Percentiles rank a stretch among this genome's conserved stretches.
phyloP scores from a whole-genome alignment of 2,797 vertebrate species.

The Peromyscus aztecus region DNA sequence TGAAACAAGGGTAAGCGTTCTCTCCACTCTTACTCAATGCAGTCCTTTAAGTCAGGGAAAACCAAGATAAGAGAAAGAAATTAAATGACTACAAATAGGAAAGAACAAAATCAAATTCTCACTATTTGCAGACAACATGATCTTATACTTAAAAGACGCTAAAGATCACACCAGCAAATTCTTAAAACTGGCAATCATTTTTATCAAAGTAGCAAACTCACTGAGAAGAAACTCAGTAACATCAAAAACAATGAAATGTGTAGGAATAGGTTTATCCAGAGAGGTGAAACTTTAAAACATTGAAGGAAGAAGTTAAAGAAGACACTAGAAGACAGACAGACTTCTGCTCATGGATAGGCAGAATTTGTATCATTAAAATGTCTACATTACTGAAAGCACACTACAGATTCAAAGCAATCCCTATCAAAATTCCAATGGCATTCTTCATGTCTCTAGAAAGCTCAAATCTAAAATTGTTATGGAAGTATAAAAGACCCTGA shows the following conservation, averaged over 20 bases:
- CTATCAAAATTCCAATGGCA: background rate
- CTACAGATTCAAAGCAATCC: background rate
- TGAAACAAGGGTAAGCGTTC: background rate
- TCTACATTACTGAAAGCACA: background rate
- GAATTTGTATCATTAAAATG: background rate
- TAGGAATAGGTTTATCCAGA: background rate
- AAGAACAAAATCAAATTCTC: background rate
- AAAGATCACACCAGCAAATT: background rate
- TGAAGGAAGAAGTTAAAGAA: background rate
- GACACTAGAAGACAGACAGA: background rate
- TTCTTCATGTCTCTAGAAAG: background rate
- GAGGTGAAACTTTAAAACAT: background rate
- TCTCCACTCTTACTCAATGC: background rate
- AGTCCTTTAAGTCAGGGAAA: background rate
- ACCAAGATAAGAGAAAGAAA: background rate
- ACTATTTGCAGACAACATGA: background rate
- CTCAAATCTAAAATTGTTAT: background rate
- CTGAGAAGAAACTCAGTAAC: background rate
- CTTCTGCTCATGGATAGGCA: background rate
- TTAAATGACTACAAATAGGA: background rate
- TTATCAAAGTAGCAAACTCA: background rate
- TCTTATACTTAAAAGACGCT: background rate
- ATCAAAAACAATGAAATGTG: background rate
- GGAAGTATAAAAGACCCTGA: background rate
- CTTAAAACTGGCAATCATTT: background rate